Evolutionary conservation across 2,888 invertebrate genomes (phyloP), one percentile per base, ranked within the genome.

Genomic region (Ecdyonurus torrentis): DNA sequence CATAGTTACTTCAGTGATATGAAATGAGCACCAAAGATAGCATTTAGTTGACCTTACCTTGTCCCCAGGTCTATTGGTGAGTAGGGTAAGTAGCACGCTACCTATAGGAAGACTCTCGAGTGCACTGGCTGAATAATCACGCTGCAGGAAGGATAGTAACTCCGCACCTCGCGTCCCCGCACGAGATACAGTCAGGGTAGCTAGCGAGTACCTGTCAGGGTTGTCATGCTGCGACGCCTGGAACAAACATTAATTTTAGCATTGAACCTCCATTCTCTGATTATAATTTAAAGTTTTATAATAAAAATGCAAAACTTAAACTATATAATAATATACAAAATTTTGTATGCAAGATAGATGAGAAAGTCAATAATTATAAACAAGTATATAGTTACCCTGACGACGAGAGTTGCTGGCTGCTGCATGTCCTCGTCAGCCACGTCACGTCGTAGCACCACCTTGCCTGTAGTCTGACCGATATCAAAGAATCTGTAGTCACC

Each of bases 201-300:
- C 86, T 65, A 94, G 77, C 0, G 93, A 90, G 73, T 91, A 91
- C 62, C 91, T 83, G 77, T 93, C 93, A 0, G 86, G 78, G 78
- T 94, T 94, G 76, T 94, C 91, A 65, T 85, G 78, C 72, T 89
- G 89, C 1, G 85, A 86, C 7, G 88, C 89, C 82, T 87, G 76
- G 1, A 69, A 69, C 65, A 60, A 62, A 25, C 19, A 60, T n/a
- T n/a, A n/a, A n/a, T n/a, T n/a, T n/a, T n/a, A n/a, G n/a, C n/a
- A n/a, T n/a, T n/a, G n/a, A n/a, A n/a, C n/a, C n/a, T n/a, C n/a
- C n/a, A n/a, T n/a, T n/a, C 5, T 3, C 19, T 58, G 2, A 58
- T 58, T n/a, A 3, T 2, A 58, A 20, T 2, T 58, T 58, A 22
- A 58, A 23, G 22, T 25, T 63, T 2, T 50, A 2, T 63, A 22